Base-by-base conservation (phyloP, 2,888 invertebrate genomes). In the Neelides folsomi region DNA sequence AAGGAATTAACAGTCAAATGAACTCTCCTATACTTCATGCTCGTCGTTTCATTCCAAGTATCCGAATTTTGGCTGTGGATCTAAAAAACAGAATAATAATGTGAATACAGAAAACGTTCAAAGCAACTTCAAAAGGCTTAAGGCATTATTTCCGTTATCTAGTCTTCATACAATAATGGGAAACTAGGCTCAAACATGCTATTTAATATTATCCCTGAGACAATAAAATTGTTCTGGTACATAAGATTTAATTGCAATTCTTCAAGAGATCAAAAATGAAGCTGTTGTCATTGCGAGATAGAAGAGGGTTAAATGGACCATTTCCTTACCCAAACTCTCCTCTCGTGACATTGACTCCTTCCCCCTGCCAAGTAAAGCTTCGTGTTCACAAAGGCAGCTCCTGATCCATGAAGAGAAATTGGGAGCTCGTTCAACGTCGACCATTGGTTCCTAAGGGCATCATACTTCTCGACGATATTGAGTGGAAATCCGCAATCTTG, bases 331-430 rank as follows among this genome's bases (percentile, higher is more conserved):
- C 65, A 66, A 39, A 64, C 60, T 44, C 61, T 52, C 27, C 62
- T 63, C 50, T 67, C 66, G 44, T 65, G 59, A 50, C 59, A 57
- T 38, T 61, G 56, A 37, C 65, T 62, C 39, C 62, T 55, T 13
- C 67, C 68, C 15, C 68, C 68, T n/a, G 65, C 63, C 5, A 67
- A 56, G 53, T 66, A 64, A 1, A 68, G 55, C 27, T 57, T 51
- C 6, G 62, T 59, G 40, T 67, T 65, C 6, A 67, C 60, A 43
- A 67, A 60, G 10, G 66, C 64, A 40, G 68, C 67, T 7, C 65
- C 66, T 36, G 65, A 62, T 18, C 67, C 67, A 41, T 66, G 64
- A 19, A 68, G 57, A 16, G 66, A 57, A 47, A 60, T 53, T 7
- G 67, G 67, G 20, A 68, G 59, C n/a, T 59, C 59, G 39, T 59